A percentile compares a stretch with the other conserved stretches of the same genome.
These are phyloP conservation scores for Actinemys pallida DNA, from an alignment of 2,113 vertebrate species.

Conservation along the genomic window DNA sequence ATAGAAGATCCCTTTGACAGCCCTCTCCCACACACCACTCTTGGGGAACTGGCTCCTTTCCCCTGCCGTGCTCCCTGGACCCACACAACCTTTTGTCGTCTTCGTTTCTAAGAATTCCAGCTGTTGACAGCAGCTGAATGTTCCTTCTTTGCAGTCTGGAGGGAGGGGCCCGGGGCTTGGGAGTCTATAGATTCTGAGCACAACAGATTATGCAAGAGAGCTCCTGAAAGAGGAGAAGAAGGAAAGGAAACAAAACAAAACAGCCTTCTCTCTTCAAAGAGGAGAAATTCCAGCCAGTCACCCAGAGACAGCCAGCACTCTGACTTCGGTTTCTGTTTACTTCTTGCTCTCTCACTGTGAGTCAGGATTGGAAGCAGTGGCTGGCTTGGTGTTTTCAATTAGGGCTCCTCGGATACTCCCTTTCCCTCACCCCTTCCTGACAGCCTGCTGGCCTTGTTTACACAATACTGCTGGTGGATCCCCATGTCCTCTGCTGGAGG, in stretches of 20 bases:
- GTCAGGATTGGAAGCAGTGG: neutral
- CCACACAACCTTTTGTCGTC: conserved; percentile 63
- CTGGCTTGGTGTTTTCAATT: neutral
- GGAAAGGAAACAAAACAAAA: neutral
- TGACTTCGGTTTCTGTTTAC: neutral
- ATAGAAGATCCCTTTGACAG: neutral
- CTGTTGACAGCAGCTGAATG: conserved; percentile 54
- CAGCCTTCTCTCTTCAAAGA: neutral
- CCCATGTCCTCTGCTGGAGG: neutral
- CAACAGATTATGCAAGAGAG: conserved; percentile 41
- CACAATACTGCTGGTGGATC: neutral
- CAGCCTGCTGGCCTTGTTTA: neutral
- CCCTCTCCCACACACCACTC: neutral
- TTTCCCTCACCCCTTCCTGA: neutral
- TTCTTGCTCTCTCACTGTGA: fast-evolving
- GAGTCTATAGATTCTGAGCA: neutral
- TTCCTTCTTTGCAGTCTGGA: conserved; percentile 48
- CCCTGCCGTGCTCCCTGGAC: neutral
- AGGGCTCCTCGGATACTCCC: neutral
- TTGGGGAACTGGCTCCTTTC: neutral
- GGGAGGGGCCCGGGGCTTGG: conserved; percentile 40
- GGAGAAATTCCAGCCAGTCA: neutral
- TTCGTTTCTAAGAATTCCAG: conserved; percentile 69
- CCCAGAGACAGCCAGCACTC: neutral
- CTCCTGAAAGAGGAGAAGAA: neutral